These are phyloP conservation scores for Spodoptera picta DNA, from an alignment of 2,888 invertebrate species.

Conservation along the genomic window DNA sequence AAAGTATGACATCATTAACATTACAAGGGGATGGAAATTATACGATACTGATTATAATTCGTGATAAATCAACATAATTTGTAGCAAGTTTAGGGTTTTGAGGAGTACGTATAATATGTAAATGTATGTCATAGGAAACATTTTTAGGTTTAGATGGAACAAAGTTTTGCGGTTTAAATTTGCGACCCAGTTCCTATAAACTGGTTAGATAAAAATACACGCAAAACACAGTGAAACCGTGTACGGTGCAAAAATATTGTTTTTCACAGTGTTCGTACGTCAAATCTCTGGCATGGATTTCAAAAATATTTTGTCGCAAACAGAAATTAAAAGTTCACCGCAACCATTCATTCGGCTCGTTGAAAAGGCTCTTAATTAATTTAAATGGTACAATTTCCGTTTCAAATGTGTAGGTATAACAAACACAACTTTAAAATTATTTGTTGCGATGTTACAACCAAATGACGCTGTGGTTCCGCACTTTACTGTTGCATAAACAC, in stretches of 20 bases:
- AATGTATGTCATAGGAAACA: too few relatives aligned
- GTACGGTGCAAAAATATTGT: constrained; percentile 2
- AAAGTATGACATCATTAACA: constrained; percentile 5
- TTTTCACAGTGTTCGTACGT: neutral
- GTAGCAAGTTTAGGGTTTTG: too few relatives aligned
- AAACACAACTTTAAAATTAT: too few relatives aligned
- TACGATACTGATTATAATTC: too few relatives aligned
- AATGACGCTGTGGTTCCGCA: neutral
- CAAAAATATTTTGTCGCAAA: neutral
- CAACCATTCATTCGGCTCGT: neutral
- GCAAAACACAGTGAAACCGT: too few relatives aligned
- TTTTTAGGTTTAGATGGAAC: too few relatives aligned
- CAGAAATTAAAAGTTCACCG: neutral
- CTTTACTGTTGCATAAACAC: neutral
- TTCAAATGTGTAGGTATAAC: neutral
- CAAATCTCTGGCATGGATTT: neutral
- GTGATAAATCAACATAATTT: too few relatives aligned
- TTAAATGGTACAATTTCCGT: neutral
- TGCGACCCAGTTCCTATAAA: neutral
- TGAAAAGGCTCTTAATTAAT: constrained; percentile 4
- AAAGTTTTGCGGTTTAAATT: too few relatives aligned
- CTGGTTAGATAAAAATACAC: neutral
- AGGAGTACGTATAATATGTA: too few relatives aligned
- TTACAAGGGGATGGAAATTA: neutral
- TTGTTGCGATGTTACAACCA: neutral